Conservation (phyloP, 2,113 vertebrate species). For the Vombatus ursinus region DNA sequence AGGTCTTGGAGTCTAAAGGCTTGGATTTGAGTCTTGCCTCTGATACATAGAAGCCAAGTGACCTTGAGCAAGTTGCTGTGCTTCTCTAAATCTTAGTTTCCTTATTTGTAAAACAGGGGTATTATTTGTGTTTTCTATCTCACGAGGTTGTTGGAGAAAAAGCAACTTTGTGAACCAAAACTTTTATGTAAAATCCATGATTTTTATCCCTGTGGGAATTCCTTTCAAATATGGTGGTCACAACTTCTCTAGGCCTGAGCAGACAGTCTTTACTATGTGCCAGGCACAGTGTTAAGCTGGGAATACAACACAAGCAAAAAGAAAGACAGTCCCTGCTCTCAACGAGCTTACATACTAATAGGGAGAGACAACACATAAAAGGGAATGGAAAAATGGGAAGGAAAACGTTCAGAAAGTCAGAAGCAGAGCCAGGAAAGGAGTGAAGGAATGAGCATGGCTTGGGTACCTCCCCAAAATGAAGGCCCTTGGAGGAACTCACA, state of each 20-base stretch:
- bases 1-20: background rate
- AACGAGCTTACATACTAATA: background rate
- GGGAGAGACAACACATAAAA: background rate
- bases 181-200: background rate
- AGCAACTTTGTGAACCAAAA: background rate
- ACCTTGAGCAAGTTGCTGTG: background rate
- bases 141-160: background rate
- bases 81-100: background rate
- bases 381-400: background rate
- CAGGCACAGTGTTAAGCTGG: background rate
- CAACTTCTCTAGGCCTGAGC: background rate
- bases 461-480: too few relatives aligned
- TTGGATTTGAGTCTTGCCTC: background rate
- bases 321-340: background rate
- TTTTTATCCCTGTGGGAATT: background rate
- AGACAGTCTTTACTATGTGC: background rate
- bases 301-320: background rate
- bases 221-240: background rate
- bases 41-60: background rate
- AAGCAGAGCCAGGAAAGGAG: too few relatives aligned
- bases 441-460: too few relatives aligned
- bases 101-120: background rate
- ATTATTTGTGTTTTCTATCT: background rate
- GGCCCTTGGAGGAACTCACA: too few relatives aligned
- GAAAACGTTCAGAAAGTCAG: background rate